Evolutionary conservation across 2,113 vertebrate species (phyloP), one percentile per base, ranked within the genome.

Genomic region (Aegithalos caudatus): DNA sequence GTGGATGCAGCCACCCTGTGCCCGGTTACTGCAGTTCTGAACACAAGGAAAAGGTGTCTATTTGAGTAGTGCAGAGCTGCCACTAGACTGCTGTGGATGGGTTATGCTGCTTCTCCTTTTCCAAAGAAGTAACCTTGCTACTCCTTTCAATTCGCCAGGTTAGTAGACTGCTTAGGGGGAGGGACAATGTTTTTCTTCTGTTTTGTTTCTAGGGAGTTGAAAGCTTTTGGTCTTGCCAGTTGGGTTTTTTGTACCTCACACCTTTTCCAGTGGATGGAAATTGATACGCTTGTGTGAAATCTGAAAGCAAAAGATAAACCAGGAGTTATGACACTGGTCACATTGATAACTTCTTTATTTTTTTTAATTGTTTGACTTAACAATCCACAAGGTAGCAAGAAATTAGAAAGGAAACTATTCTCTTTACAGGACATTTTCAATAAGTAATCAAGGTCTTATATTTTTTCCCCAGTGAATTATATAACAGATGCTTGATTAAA

Each of bases 61-160:
- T 91, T 4, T 58, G 64, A 7, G 7, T 5, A 54, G 29, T 33
- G 23, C 12, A 16, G 47, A 72, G 56, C 77, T 65, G 38, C 38
- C 0, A 0, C 13, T 57, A 11, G 10, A 6, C 0, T 12, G 56
- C 8, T 86, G 54, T 35, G 31, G 40, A 23, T 18, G 15, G 24
- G 24, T 83, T 86, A n/a, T 56, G n/a, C 31, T 53, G 6, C 47
- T 92, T 3, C 48, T 81, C 3, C 45, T 67, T 65, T 70, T 79
- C 54, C 18, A 51, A 20, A 51, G 31, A 54, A 42, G 17, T 33
- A 20, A 42, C 76, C 35, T 66, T 88, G 29, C 13, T 66, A 4
- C 7, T 93, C 16, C 18, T 86, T 74, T 53, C 31, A 51, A n/a
- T n/a, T 86, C 14, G 25, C 33, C 14, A n/a, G 28, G 22, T 83